Evolutionary conservation across 2,797 vertebrate species (phyloP).

Genomic region (Cottoperca gobio): DNA sequence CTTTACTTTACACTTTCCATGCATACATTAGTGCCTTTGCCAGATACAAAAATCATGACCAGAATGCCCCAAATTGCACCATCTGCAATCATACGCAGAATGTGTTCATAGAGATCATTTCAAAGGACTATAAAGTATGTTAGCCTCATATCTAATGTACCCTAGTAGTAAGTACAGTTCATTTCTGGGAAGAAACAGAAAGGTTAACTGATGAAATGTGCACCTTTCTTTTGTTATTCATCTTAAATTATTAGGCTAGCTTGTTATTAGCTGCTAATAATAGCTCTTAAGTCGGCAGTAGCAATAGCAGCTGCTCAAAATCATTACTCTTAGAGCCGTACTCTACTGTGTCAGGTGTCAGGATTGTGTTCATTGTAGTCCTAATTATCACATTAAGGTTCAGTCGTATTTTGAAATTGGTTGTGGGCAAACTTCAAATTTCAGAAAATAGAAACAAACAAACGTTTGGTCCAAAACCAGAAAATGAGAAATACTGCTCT

Average conservation of each 20-base stretch:
- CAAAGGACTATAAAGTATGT: not conserved
- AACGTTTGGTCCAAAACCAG: constrained; percentile 15
- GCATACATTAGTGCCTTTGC: no score
- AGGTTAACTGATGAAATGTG: not conserved
- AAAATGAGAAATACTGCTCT: constrained; percentile 22
- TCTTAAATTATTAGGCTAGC: not conserved
- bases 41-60: no score
- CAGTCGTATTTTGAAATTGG: constrained; percentile 8
- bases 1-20: no score
- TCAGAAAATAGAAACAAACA: constrained; percentile 39
- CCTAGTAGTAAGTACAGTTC: not conserved
- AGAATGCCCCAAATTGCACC: no score
- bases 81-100: no score
- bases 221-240: not conserved
- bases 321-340: not conserved
- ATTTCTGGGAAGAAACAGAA: not conserved
- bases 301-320: constrained; percentile 6
- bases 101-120: no score
- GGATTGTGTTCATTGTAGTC: constrained; percentile 6
- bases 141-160: not conserved
- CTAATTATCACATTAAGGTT: constrained; percentile 11
- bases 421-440: constrained; percentile 34
- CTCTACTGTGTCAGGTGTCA: constrained; percentile 22
- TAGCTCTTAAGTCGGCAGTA: not conserved
- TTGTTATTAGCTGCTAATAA: constrained; percentile 9